A percentile compares a stretch with the other conserved stretches of the same genome.
These are phyloP conservation scores for Mythimna lalbum DNA, from an alignment of 2,888 invertebrate species.

Conservation along the genomic window DNA sequence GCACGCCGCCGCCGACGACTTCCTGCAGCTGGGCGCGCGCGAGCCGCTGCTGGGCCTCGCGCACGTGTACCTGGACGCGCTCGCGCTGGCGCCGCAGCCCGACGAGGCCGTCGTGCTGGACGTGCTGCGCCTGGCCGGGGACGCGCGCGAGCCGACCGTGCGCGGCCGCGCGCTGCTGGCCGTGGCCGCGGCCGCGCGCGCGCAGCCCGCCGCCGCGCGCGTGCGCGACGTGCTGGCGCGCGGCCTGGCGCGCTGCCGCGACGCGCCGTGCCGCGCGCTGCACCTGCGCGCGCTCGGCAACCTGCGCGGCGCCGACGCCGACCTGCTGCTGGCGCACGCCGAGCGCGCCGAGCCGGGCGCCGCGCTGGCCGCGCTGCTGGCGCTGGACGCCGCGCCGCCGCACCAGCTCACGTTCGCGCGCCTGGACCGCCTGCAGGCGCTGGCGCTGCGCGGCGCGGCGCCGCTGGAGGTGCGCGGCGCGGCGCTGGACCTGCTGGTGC, in stretches of 20 bases:
- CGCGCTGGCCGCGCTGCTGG: constrained; percentile 64
- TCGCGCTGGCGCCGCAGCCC: constrained; percentile 56
- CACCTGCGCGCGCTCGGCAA: constrained; percentile 76
- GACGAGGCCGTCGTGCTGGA: constrained; percentile 62
- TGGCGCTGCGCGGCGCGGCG: constrained; percentile 60
- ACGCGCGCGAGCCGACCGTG: constrained; percentile 62
- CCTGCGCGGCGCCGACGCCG: constrained; percentile 73
- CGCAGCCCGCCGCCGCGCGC: constrained; percentile 40
- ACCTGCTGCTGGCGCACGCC: constrained; percentile 68
- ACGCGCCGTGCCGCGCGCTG: constrained; percentile 68
- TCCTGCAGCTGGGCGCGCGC: constrained; percentile 69
- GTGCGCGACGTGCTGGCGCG: constrained; percentile 49
- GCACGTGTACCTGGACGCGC: constrained; percentile 65
- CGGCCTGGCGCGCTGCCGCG: constrained; percentile 67
- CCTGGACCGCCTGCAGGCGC: constrained; percentile 55
- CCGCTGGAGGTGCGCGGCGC: constrained; percentile 73
- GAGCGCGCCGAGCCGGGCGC: constrained; percentile 49
- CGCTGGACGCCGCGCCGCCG: constrained; percentile 49
- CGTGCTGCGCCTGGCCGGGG: constrained; percentile 66
- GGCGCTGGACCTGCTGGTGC: constrained; percentile 73
- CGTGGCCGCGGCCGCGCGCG: constrained; percentile 63
- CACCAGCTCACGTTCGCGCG: constrained; percentile 53
- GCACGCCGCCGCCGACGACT: constrained; percentile 69
- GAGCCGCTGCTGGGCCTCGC: constrained; percentile 64
- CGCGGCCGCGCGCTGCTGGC: constrained; percentile 67